Evolutionary conservation across 2,113 vertebrate species (phyloP).

Genomic region (Stegastes partitus): DNA sequence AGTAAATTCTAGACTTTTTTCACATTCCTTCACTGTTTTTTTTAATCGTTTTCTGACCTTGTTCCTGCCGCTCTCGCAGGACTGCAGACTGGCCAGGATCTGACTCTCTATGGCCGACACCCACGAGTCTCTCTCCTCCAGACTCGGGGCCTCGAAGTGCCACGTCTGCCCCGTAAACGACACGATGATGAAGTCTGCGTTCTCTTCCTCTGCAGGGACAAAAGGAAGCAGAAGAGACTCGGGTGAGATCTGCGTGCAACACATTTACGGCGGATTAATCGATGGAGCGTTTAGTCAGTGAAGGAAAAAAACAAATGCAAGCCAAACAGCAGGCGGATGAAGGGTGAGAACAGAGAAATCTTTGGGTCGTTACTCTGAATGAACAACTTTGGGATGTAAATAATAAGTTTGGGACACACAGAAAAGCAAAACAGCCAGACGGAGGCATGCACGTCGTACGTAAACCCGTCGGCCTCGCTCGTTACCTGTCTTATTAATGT

Average conservation of each 20-base stretch:
- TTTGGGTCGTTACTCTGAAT: background rate
- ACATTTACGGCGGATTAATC: background rate
- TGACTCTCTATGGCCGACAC: slow-evolving; percentile 96
- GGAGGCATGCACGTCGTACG: background rate
- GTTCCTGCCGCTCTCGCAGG: slow-evolving; percentile 96
- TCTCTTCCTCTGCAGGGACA: slow-evolving; percentile 89
- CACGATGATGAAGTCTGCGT: slow-evolving; percentile 95
- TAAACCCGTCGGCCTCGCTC: slow-evolving; percentile 30
- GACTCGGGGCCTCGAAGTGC: slow-evolving; percentile 95
- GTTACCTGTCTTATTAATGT: slow-evolving; percentile 99
- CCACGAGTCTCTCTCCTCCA: slow-evolving; percentile 95
- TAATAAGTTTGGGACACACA: slow-evolving; percentile 17
- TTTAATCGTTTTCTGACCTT: slow-evolving; percentile 84
- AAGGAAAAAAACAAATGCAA: background rate
- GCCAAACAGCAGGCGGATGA: slow-evolving; percentile 14
- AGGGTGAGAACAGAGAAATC: slow-evolving; percentile 16
- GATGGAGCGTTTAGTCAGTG: background rate
- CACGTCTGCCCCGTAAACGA: slow-evolving; percentile 96
- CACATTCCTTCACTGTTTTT: no score
- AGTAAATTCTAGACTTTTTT: no score
- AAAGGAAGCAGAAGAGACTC: background rate
- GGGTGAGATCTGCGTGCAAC: background rate
- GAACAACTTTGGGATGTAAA: background rate
- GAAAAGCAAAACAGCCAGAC: slow-evolving; percentile 16
- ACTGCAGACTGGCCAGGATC: slow-evolving; percentile 96